These are phyloP conservation scores for Drosophila prostipennis DNA, from an alignment of 2,888 invertebrate species.

Conservation along the genomic window DNA sequence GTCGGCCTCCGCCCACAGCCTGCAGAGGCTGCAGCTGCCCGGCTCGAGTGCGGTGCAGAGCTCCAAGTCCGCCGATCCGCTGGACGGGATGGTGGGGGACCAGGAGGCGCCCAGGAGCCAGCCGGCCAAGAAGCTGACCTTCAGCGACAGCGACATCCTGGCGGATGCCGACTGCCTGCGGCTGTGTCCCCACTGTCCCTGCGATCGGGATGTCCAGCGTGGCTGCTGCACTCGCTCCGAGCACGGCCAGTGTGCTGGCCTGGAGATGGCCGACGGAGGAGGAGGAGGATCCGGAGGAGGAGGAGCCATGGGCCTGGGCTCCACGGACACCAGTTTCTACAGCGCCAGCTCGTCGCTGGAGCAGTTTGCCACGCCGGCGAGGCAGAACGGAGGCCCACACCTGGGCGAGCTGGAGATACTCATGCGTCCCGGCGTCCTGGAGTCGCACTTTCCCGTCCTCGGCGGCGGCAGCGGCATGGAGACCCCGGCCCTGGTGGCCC, in stretches of 20 bases:
- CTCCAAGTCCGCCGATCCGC: conserved; percentile 86
- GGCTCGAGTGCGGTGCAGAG: conserved; percentile 57
- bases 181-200: conserved; percentile 81
- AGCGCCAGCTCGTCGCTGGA: conserved; percentile 83
- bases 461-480: conserved; percentile 39
- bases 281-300: background rate
- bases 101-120: conserved; percentile 53
- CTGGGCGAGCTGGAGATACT: conserved; percentile 50
- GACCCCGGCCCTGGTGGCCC: conserved; percentile 64
- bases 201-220: conserved; percentile 61
- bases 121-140: conserved; percentile 81
- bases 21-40: conserved; percentile 62
- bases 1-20: conserved; percentile 80
- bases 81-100: conserved; percentile 84
- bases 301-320: conserved; percentile 55
- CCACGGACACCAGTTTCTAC: conserved; percentile 83
- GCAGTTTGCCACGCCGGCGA: conserved; percentile 66
- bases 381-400: conserved; percentile 54
- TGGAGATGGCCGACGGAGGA: conserved; percentile 3
- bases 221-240: conserved; percentile 78
- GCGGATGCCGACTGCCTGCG: conserved; percentile 77
- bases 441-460: conserved; percentile 84
- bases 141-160: conserved; percentile 83
- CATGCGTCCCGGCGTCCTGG: conserved; percentile 82
- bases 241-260: conserved; percentile 68